Percentiles rank a stretch among this genome's conserved stretches.
Evolutionary conservation across 1,140 invertebrate genomes (phyloP).

Genomic region (Stegodyphus dumicola): DNA sequence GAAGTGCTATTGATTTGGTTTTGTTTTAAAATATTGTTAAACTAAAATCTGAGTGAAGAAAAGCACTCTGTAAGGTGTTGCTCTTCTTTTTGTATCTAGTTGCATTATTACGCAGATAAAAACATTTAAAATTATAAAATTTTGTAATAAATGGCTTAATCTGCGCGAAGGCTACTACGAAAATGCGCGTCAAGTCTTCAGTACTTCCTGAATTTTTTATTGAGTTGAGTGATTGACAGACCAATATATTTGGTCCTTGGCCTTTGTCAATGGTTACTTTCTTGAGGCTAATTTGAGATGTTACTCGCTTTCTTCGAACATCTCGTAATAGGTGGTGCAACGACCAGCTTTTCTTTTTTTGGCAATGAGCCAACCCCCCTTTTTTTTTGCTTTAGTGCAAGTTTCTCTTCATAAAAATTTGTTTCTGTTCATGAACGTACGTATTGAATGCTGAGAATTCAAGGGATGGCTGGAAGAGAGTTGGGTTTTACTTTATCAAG

Average conservation of each 20-base stretch:
- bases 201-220: no score
- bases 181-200: no score
- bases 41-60: no score
- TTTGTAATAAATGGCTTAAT: no score
- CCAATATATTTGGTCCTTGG: slow-evolving; percentile 39
- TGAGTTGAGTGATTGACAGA: neutral
- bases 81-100: no score
- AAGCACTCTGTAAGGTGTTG: no score
- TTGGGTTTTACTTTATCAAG: no score
- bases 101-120: no score
- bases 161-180: no score
- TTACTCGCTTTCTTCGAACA: slow-evolving; percentile 35
- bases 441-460: slow-evolving; percentile 1
- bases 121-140: no score
- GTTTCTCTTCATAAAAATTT: slow-evolving; percentile 7
- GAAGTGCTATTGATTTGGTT: no score
- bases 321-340: slow-evolving; percentile 40
- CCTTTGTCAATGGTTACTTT: slow-evolving; percentile 25
- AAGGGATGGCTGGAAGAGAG: neutral
- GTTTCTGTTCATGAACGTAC: neutral
- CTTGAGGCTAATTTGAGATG: slow-evolving; percentile 31
- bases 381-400: neutral
- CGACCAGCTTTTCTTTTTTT: slow-evolving; percentile 15
- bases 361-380: slow-evolving; percentile 16
- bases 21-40: no score